Base-by-base conservation (phyloP, 1,140 invertebrate species). In the Temnothorax curvispinosus region DNA sequence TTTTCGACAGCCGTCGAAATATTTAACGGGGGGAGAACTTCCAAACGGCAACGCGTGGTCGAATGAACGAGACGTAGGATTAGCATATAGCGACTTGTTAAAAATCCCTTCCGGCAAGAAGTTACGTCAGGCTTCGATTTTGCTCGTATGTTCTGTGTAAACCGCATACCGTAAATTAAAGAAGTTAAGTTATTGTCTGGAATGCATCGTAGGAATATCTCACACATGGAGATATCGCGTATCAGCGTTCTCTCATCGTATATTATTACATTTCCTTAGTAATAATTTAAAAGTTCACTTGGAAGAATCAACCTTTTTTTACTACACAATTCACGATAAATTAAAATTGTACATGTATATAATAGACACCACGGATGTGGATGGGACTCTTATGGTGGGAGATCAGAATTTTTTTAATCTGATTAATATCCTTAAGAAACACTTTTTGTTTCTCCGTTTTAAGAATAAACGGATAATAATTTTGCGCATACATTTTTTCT, bases 21-120 rank as follows among this genome's bases (percentile, higher is more conserved):
- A 90, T 90, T 90, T 90, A 90, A 90, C 89, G 60, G 54, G 32
- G 56, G 50, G 2, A 1, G 38, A 89, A 90, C 80, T 90, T 90
- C 47, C 50, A 32, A 88, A 47, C 21, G 60, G 47, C 58, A 38
- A 54, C 69, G 27, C 4, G 69, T 54, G 35, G 21, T n/a, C 47
- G 21, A 13, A 13, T 41, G 38, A 77, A 60, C 54, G 62, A 87
- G 60, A 87, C 54, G 75, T 67, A 50, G 64, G 78, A 78, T 90
- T 89, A 77, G 58, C 67, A 11, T 35, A 54, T 21, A 21, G 47
- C 41, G 88, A 90, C 77, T 90, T 78, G 89, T 87, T 89, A 87
- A 60, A 32, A 75, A 47, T n/a, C 9, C 11, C 11, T 21, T n/a
- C 8, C 3, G 21, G 78, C 8, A 18, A 32, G 56, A 87, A 84